These are phyloP conservation scores for Cyclopterus lumpus DNA, from an alignment of 2,797 vertebrate genomes.

Conservation along the genomic window DNA sequence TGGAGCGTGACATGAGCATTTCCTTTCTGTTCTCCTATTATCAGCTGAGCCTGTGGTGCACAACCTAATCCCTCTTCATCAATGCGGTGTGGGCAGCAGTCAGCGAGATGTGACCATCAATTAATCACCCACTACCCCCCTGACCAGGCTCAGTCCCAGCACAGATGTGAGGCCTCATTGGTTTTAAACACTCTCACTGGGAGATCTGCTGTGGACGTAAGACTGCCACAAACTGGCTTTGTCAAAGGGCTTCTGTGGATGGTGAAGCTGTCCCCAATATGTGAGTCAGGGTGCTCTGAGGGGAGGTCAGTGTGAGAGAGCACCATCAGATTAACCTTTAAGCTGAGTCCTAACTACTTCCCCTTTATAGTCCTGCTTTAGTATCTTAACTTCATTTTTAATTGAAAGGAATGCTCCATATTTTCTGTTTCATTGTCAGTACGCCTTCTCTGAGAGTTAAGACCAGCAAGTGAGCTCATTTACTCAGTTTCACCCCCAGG, in stretches of 20 bases:
- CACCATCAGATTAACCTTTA: conserved; percentile 76
- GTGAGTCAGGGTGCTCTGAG: conserved; percentile 57
- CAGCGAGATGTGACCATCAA: conserved; percentile 84
- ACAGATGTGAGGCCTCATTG: conserved; percentile 78
- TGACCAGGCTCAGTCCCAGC: conserved; percentile 72
- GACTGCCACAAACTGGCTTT: conserved; percentile 72
- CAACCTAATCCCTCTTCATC: conserved; percentile 89
- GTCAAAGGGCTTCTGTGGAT: conserved; percentile 67
- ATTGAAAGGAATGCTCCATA: conserved; percentile 68
- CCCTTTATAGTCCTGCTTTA: conserved; percentile 58
- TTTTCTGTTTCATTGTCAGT: conserved; percentile 51
- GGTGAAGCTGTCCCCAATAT: conserved; percentile 64
- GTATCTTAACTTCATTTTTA: conserved; percentile 62
- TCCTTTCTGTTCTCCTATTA: conserved; percentile 81
- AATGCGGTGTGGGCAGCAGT: conserved; percentile 84
- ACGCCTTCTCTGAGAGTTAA: conserved; percentile 39
- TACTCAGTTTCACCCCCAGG: conserved; percentile 69
- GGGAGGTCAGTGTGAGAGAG: conserved; percentile 58
- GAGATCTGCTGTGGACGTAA: conserved; percentile 70
- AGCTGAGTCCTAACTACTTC: conserved; percentile 73
- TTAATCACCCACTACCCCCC: conserved; percentile 83
- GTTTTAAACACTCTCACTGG: conserved; percentile 78
- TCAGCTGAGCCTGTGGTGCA: conserved; percentile 82
- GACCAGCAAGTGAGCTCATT: conserved; percentile 68
- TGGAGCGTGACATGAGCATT: conserved; percentile 76